phyloP scores from a whole-genome alignment of 2,888 invertebrate genomes.

The Acrobasis consociella region DNA sequence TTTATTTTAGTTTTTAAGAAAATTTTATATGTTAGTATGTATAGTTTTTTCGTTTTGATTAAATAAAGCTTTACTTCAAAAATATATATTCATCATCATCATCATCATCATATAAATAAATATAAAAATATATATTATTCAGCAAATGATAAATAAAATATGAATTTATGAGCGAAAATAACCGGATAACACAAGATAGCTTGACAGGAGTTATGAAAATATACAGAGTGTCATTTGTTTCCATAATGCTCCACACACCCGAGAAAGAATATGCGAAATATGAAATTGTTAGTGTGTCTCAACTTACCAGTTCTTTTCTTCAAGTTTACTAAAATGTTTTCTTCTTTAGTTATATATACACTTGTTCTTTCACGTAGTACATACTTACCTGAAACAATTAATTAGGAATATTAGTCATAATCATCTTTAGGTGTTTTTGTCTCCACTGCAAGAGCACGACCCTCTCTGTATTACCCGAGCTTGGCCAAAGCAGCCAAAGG shows the following conservation, averaged over 20 bases:
- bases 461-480: too few relatives aligned
- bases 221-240: constrained; percentile 21
- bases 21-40: too few relatives aligned
- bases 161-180: neutral
- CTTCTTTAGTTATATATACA: neutral
- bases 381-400: constrained; percentile 12
- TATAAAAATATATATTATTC: constrained; percentile 25
- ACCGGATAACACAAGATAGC: neutral
- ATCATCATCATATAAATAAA: too few relatives aligned
- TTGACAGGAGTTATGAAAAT: constrained; percentile 17
- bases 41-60: too few relatives aligned
- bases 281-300: constrained; percentile 5
- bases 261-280: constrained; percentile 6
- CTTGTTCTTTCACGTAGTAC: neutral
- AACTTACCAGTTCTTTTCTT: constrained; percentile 8
- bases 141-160: neutral
- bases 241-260: constrained; percentile 13
- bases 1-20: too few relatives aligned
- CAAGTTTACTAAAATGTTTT: neutral
- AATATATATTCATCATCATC: too few relatives aligned
- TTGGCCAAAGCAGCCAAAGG: too few relatives aligned
- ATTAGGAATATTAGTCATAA: neutral
- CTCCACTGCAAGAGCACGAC: too few relatives aligned
- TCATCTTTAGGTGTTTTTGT: too few relatives aligned
- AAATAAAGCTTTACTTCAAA: too few relatives aligned